Conservation (phyloP, 2,888 invertebrate genomes). For the Athetis lepigone region DNA sequence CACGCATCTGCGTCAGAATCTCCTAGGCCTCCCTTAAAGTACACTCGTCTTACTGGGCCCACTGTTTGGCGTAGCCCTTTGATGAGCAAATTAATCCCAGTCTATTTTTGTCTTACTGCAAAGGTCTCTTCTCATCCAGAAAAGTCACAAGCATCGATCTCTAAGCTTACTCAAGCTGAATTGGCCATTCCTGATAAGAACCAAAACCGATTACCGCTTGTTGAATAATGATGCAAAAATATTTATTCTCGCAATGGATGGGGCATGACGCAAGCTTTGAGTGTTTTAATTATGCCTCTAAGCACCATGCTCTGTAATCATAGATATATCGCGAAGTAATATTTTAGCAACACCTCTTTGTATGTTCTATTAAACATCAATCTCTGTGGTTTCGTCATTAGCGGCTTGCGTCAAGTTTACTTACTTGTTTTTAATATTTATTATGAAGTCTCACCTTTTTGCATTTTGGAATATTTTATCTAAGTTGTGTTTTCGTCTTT, state of each 20-base stretch:
- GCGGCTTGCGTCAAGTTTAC: neutral
- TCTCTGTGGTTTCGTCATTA: slow-evolving; percentile 17
- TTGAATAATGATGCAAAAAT: slow-evolving; percentile 4
- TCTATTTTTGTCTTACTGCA: neutral
- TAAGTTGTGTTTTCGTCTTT: too few species aligned
- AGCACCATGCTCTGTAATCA: slow-evolving; percentile 27
- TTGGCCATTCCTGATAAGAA: neutral
- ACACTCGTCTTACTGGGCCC: too few species aligned
- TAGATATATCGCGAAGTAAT: slow-evolving; percentile 32
- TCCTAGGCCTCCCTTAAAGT: too few species aligned
- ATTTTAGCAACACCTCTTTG: slow-evolving; percentile 18
- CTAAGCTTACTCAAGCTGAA: neutral
- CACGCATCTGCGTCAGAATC: too few species aligned
- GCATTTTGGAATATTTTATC: too few species aligned
- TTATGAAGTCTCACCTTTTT: neutral
- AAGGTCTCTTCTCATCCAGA: neutral
- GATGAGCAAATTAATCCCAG: neutral
- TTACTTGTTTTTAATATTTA: neutral
- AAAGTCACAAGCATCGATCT: neutral
- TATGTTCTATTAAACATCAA: neutral
- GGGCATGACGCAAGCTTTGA: slow-evolving; percentile 5
- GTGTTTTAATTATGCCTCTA: slow-evolving; percentile 28
- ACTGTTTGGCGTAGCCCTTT: too few species aligned
- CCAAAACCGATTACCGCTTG: neutral
- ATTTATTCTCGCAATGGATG: slow-evolving; percentile 5